Conservation (phyloP, 2,113 vertebrate genomes). For the Equus quagga region DNA sequence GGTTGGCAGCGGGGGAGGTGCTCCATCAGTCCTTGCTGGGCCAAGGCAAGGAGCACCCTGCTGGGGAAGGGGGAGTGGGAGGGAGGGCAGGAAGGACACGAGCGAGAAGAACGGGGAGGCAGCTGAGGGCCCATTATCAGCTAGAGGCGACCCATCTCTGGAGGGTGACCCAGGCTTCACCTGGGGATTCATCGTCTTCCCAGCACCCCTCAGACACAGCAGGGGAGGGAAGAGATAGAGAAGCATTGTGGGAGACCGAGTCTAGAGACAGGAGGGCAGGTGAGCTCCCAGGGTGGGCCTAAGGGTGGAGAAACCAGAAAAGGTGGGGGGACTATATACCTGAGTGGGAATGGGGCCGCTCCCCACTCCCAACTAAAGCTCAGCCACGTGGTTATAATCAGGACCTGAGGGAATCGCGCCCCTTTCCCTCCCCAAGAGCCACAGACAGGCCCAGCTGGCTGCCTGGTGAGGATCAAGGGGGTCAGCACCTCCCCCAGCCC, state of each 20-base stretch:
- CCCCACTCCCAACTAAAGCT: accelerated
- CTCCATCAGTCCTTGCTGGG: neutral
- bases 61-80: neutral
- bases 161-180: neutral
- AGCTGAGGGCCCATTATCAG: neutral
- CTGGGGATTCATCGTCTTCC: neutral
- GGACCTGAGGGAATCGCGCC: neutral
- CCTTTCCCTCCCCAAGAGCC: neutral
- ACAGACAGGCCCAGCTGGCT: slow-evolving; percentile 31
- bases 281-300: neutral
- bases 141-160: neutral
- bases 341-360: neutral
- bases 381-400: slow-evolving; percentile 78
- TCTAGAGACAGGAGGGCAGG: neutral
- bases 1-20: neutral
- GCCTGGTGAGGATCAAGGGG: neutral
- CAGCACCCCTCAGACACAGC: neutral
- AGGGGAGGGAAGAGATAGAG: neutral
- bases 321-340: neutral
- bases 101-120: too few relatives aligned
- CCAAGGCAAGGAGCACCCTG: neutral
- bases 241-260: neutral
- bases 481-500: neutral
- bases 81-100: neutral
- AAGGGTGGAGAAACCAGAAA: neutral